These are phyloP conservation scores for Mamestra brassicae DNA, from an alignment of 2,888 invertebrate genomes.

Conservation along the genomic window DNA sequence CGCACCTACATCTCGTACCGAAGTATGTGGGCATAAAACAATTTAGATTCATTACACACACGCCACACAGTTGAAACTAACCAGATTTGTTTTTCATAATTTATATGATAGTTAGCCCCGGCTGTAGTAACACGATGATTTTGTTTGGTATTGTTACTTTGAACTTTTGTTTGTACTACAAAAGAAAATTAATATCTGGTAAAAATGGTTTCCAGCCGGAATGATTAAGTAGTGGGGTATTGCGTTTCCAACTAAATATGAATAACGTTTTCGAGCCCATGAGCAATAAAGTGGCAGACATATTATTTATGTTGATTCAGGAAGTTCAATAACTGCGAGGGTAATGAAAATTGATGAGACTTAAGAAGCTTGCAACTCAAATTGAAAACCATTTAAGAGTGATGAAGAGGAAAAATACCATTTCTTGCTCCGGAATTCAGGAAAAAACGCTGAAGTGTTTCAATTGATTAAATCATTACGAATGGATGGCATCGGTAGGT, in stretches of 20 bases:
- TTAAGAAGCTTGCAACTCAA: conserved; percentile 34
- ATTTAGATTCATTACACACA: conserved; percentile 81
- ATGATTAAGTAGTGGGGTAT: conserved; percentile 57
- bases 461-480: conserved; percentile 8
- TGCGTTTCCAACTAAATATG: conserved; percentile 54
- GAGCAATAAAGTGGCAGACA: conserved; percentile 44
- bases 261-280: conserved; percentile 43
- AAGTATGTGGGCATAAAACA: conserved; percentile 68
- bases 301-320: conserved; percentile 54
- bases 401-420: conserved; percentile 17
- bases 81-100: conserved; percentile 85
- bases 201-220: conserved; percentile 54
- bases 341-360: conserved; percentile 49
- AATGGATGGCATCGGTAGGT: conserved; percentile 2
- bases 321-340: conserved; percentile 48
- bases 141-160: conserved; percentile 72
- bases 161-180: conserved; percentile 72
- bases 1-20: conserved; percentile 56
- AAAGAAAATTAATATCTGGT: conserved; percentile 66
- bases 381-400: conserved; percentile 33
- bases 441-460: conserved; percentile 12
- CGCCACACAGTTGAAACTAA: conserved; percentile 78
- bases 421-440: conserved; percentile 1
- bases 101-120: conserved; percentile 80
- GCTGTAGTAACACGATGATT: conserved; percentile 66